These are phyloP conservation scores for Taurulus bubalis DNA, from an alignment of 2,113 vertebrate species.

Conservation along the genomic window DNA sequence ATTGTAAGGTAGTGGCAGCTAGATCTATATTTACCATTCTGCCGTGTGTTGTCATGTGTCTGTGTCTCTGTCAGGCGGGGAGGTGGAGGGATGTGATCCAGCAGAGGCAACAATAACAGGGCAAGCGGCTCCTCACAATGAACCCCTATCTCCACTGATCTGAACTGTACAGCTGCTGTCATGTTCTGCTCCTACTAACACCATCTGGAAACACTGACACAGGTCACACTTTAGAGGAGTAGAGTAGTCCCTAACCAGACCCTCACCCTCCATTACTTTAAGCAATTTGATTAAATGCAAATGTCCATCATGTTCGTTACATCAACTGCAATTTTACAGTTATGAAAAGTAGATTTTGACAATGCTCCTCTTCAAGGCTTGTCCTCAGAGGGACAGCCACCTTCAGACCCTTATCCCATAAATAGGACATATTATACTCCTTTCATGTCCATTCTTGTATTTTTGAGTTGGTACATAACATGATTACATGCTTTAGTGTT, in stretches of 20 bases:
- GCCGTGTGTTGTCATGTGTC: neutral
- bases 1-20: neutral
- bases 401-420: too few relatives aligned
- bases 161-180: neutral
- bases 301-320: too few relatives aligned
- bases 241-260: neutral
- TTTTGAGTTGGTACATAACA: too few relatives aligned
- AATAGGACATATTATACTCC: too few relatives aligned
- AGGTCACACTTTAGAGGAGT: neutral
- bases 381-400: too few relatives aligned
- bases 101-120: neutral
- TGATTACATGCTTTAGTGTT: too few relatives aligned
- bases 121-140: neutral
- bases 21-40: neutral
- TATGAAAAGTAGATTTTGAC: neutral
- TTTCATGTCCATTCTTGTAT: too few relatives aligned
- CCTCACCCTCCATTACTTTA: neutral
- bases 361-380: neutral
- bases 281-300: neutral
- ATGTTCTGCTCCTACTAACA: neutral
- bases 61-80: constrained; percentile 3
- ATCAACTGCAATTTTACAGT: too few relatives aligned
- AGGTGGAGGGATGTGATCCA: neutral
- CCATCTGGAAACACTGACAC: neutral
- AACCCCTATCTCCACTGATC: neutral